These are phyloP conservation scores for Corythaeola cristata DNA, from an alignment of 2,113 vertebrate genomes.

Conservation along the genomic window DNA sequence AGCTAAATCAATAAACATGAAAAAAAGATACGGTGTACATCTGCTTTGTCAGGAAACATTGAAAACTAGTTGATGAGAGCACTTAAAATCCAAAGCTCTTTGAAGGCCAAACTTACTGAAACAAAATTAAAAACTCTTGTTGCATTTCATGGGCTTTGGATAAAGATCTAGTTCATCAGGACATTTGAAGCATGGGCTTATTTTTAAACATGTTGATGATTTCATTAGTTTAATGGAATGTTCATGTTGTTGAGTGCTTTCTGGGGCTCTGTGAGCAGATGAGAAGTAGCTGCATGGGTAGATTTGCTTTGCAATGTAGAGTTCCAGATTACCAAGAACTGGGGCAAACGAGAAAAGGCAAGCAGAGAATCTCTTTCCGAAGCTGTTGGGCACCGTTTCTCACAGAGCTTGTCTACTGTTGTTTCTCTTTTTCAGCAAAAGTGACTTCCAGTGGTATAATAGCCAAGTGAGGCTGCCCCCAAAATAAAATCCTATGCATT, in stretches of 20 bases:
- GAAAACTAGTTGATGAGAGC: not conserved
- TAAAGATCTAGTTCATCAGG: not conserved
- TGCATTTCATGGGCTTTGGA: not conserved
- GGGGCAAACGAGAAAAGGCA: not conserved
- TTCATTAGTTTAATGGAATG: not conserved
- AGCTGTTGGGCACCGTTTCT: not conserved
- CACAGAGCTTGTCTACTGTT: not conserved
- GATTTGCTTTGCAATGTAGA: not conserved
- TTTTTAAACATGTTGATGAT: not conserved
- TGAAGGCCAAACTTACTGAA: not conserved
- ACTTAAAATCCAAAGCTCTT: not conserved
- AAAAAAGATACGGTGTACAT: not conserved
- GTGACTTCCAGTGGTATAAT: not conserved
- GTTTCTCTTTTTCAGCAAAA: not conserved
- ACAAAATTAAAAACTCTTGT: not conserved
- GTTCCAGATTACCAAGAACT: not conserved
- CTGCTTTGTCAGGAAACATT: not conserved
- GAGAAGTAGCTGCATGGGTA: not conserved
- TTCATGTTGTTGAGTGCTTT: not conserved
- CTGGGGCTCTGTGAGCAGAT: not conserved
- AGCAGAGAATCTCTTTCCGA: not conserved
- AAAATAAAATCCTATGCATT: not conserved
- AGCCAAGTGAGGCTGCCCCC: not conserved
- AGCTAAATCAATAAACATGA: not conserved
- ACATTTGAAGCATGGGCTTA: not conserved